phyloP scores from a whole-genome alignment of 1,140 invertebrate species.

The Drosophila kurseongensis region DNA sequence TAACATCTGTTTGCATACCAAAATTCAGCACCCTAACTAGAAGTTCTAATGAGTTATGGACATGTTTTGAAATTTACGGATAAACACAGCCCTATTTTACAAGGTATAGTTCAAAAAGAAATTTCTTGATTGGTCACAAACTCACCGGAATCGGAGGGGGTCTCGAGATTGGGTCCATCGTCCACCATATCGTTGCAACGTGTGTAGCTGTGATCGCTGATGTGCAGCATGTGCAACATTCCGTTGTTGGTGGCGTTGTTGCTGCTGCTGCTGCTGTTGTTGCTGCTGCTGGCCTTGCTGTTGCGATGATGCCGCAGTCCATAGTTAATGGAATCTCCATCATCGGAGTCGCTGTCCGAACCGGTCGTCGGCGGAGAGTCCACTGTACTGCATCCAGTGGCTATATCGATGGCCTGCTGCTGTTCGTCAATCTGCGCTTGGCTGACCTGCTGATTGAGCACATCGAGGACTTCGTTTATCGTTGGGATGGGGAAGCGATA shows the following conservation, averaged over 20 bases:
- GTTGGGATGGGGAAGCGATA: slow-evolving; percentile 18
- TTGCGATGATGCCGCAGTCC: background rate
- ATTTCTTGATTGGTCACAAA: slow-evolving; percentile 48
- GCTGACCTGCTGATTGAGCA: slow-evolving; percentile 42
- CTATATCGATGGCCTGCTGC: slow-evolving; percentile 11
- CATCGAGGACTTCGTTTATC: slow-evolving; percentile 65
- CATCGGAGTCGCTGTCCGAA: slow-evolving; percentile 76
- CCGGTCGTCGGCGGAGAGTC: slow-evolving; percentile 50
- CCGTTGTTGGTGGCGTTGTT: slow-evolving; percentile 7
- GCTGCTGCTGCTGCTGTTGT: background rate
- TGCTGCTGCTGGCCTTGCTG: background rate
- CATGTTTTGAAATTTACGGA: background rate
- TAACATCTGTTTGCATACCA: background rate
- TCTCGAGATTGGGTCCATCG: slow-evolving; percentile 87
- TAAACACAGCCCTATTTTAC: no score
- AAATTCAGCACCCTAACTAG: background rate
- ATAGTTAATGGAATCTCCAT: slow-evolving; percentile 39
- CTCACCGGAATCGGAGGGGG: slow-evolving; percentile 94
- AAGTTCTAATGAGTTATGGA: background rate
- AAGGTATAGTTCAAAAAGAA: no score
- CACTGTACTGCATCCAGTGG: slow-evolving; percentile 18
- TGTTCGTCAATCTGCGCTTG: slow-evolving; percentile 6
- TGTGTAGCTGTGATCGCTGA: slow-evolving; percentile 90
- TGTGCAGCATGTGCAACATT: slow-evolving; percentile 48
- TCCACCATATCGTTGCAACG: slow-evolving; percentile 85